Base-by-base conservation (phyloP, 2,113 vertebrate genomes). In the Anoplopoma fimbria region DNA sequence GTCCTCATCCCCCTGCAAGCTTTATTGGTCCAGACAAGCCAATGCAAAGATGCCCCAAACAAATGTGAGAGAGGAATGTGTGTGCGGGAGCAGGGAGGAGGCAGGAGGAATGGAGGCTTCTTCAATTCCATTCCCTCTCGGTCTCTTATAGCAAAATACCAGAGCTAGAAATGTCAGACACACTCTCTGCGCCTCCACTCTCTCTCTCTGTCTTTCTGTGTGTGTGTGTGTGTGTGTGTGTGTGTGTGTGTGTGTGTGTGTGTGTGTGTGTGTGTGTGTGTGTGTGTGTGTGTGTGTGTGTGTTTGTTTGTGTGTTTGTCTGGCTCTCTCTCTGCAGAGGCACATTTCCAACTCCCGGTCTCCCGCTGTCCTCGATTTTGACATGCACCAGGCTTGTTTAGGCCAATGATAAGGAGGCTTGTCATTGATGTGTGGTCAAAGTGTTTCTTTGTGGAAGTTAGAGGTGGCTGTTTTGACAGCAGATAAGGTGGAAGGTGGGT, bases 381-480 rank as follows among this genome's bases (percentile, higher is more conserved):
- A 91, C 73, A 45, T 74, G 74, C 75, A 69, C 83, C 34, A 38
- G 65, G 77, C 86, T 88, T 86, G 86, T 90, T 88, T 72, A 65
- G 82, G 79, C 81, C 75, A 79, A 83, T 83, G 86, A 92, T 89
- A 89, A 87, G 82, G 65, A 75, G 75, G 55, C 60, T 87, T 82
- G 85, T 89, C 88, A 82, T 61, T 89, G 88, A 91, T 86, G 82
- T 87, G 77, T 83, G 84, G 89, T 88, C 89, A 87, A 74, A 82
- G 81, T 78, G 80, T 83, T 84, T 84, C 80, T 83, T 77, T 55
- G 73, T 75, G 82, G 69, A 89, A 87, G 84, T 77, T 76, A 57
- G 75, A 90, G 86, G 87, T 86, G 84, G 77, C 68, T 88, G 82
- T 83, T 88, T 81, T 91, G 91, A 91, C 88, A 84, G 78, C 60